Percentiles rank a stretch among this genome's conserved stretches.
These are phyloP conservation scores for Parnassius apollo DNA, from an alignment of 2,888 invertebrate species.

Conservation along the genomic window DNA sequence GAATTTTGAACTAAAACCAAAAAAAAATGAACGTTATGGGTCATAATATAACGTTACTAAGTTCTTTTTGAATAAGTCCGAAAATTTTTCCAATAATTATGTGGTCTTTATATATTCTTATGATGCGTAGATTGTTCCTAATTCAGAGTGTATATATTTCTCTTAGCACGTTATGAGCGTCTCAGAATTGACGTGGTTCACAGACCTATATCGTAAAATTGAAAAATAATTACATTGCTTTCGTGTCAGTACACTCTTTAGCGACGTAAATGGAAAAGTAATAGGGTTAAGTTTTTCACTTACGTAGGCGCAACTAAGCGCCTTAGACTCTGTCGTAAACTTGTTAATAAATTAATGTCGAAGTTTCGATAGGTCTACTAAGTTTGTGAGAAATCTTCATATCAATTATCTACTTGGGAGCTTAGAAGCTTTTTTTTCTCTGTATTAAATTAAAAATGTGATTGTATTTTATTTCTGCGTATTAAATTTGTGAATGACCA, in stretches of 20 bases:
- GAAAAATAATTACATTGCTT: conserved; percentile 17
- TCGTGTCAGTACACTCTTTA: conserved; percentile 8
- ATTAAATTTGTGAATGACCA: too few species aligned
- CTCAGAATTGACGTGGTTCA: background rate
- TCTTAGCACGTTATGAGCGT: background rate
- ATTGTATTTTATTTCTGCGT: too few species aligned
- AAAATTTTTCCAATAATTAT: background rate
- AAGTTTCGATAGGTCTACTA: conserved; percentile 9
- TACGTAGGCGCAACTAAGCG: conserved; percentile 5
- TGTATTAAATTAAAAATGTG: too few species aligned
- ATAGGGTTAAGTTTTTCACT: conserved; percentile 16
- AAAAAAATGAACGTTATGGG: too few species aligned
- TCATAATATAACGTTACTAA: too few species aligned
- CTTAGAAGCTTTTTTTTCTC: too few species aligned
- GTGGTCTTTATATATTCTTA: background rate
- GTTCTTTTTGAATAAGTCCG: too few species aligned
- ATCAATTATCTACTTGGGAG: background rate
- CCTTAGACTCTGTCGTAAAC: background rate
- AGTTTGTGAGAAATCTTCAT: conserved; percentile 6
- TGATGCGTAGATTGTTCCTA: background rate
- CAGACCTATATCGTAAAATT: conserved; percentile 3
- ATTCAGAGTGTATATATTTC: background rate
- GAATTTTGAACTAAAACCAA: too few species aligned
- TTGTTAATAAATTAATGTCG: conserved; percentile 4
- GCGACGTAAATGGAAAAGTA: conserved; percentile 17